Evolutionary conservation across 1,140 invertebrate species (phyloP), one percentile per base, ranked within the genome.

Genomic region (Neodiprion virginianus): DNA sequence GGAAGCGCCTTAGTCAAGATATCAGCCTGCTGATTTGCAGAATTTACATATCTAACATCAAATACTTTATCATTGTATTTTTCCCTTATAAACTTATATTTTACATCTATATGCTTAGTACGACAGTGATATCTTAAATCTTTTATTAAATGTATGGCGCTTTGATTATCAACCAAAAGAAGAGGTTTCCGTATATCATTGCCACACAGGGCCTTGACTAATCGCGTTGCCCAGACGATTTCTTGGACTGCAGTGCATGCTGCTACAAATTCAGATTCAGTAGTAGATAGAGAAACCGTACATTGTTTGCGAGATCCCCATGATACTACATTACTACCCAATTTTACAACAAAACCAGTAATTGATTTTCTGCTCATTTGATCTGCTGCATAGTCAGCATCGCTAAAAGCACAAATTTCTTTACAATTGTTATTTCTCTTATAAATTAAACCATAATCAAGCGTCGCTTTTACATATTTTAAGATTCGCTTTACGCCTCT

Each of bases 31-130:
- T 79, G 74, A 40, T 70, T 48, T 8, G 75, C 11, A n/a, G 14
- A 74, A 11, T 40, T n/a, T 9, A 77, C 70, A 72, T 76, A 77
- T 17, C 72, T 7, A 2, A 79, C 71, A 73, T 50, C 14, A 1
- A 77, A 47, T 47, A 72, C 53, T 1, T 11, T 10, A 17, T 68
- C 74, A 72, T 73, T 49, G 74, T 81, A 72, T 75, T 79, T 69
- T 49, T 82, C 79, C 14, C 77, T 75, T 1, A 84, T 72, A 53
- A 83, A 85, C 72, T 83, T 76, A 69, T 78, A 81, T 9, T 79
- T 73, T 5, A 84, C 78, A 23, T 85, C 83, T 23, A 85, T 85
- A 68, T 85, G 83, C 47, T 80, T 80, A 0, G 79, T 77, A 11
- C 83, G 49, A 68, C 76, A 80, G 72, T 79, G 81, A 77, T 73